phyloP scores from a whole-genome alignment of 2,888 invertebrate species.

The Automeris io region DNA sequence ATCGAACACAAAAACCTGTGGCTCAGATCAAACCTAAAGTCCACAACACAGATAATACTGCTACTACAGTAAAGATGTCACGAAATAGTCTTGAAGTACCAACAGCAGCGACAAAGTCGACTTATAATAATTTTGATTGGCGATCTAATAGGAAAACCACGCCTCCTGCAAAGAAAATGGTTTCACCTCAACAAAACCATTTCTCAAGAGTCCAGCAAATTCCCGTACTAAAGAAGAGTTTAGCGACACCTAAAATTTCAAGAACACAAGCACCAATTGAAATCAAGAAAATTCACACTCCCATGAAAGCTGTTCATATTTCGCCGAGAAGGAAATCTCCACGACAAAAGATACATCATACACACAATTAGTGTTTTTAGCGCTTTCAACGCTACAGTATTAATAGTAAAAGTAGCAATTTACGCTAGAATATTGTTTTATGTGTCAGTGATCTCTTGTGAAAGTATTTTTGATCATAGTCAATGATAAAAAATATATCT shows the following conservation, averaged over 20 bases:
- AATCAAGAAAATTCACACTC: slow-evolving; percentile 74
- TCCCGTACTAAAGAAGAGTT: slow-evolving; percentile 78
- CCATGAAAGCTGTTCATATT: slow-evolving; percentile 70
- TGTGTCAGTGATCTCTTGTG: too few relatives aligned
- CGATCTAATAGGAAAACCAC: slow-evolving; percentile 44
- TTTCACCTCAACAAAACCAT: slow-evolving; percentile 45
- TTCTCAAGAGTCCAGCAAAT: slow-evolving; percentile 46
- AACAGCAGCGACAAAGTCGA: slow-evolving; percentile 11
- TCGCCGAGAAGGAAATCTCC: slow-evolving; percentile 64
- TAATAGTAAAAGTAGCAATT: slow-evolving; percentile 14
- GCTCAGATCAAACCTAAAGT: slow-evolving; percentile 45
- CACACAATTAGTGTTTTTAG: slow-evolving; percentile 22
- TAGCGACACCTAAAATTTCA: slow-evolving; percentile 75
- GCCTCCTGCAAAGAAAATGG: slow-evolving; percentile 44
- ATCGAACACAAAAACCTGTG: slow-evolving; percentile 38
- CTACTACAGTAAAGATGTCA: slow-evolving; percentile 25
- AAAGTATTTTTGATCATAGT: too few relatives aligned
- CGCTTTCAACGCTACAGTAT: slow-evolving; percentile 17
- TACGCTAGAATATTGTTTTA: slow-evolving; percentile 1
- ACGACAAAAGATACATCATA: slow-evolving; percentile 42
- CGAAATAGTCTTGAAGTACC: slow-evolving; percentile 22
- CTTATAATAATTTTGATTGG: slow-evolving; percentile 37
- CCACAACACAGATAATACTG: slow-evolving; percentile 13
- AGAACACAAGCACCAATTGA: slow-evolving; percentile 61
- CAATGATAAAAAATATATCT: too few relatives aligned